Evolutionary conservation across 2,888 invertebrate genomes (phyloP).

Genomic region (Agelastica alni): DNA sequence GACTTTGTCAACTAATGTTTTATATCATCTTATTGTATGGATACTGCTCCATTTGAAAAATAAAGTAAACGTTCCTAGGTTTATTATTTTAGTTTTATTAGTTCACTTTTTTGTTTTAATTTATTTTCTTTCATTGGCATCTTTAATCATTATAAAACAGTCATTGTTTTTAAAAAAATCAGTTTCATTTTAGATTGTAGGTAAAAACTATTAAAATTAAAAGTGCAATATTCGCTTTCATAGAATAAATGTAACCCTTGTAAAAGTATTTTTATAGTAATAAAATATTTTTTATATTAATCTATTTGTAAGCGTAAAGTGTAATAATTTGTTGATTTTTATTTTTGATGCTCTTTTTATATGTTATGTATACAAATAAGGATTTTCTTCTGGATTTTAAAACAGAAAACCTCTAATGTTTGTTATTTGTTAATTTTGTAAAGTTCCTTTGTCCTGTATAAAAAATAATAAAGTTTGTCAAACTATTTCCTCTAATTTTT

Average conservation of each 20-base stretch:
- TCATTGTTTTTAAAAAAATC: too few relatives aligned
- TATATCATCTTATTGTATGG: too few relatives aligned
- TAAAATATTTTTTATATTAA: constrained; percentile 14
- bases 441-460: constrained; percentile 6
- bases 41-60: too few relatives aligned
- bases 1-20: too few relatives aligned
- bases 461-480: too few relatives aligned
- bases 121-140: too few relatives aligned
- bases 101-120: too few relatives aligned
- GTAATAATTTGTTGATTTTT: constrained; percentile 1
- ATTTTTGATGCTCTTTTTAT: constrained; percentile 7
- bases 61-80: too few relatives aligned
- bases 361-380: neutral
- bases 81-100: too few relatives aligned
- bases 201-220: neutral
- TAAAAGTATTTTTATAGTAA: constrained; percentile 16
- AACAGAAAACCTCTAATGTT: constrained; percentile 16
- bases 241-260: neutral
- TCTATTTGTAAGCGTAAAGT: neutral
- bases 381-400: constrained; percentile 1
- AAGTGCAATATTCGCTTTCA: neutral
- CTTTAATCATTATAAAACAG: too few relatives aligned
- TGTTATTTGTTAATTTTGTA: constrained; percentile 13
- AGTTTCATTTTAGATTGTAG: too few relatives aligned
- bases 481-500: too few relatives aligned